phyloP scores from a whole-genome alignment of 2,888 invertebrate genomes.

The Lasioglossum malachurum region DNA sequence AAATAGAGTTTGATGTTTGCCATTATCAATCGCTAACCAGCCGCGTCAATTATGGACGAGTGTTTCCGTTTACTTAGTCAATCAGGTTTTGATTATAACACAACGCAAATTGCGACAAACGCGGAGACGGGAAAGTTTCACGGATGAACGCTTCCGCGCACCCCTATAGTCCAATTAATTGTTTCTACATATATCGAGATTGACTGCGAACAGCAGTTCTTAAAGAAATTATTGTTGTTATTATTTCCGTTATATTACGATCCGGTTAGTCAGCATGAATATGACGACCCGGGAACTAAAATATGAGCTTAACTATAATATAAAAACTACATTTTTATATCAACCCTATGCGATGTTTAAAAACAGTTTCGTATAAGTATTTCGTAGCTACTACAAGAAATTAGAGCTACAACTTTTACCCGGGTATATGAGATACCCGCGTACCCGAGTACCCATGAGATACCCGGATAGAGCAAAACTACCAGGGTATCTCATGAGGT shows the following conservation, averaged over 20 bases:
- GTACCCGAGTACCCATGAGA: too few relatives aligned
- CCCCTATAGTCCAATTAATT: background rate
- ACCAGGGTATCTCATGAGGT: too few relatives aligned
- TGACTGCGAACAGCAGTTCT: too few relatives aligned
- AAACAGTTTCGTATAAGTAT: too few relatives aligned
- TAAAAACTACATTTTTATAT: background rate
- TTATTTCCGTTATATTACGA: too few relatives aligned
- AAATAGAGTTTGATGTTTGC: constrained; percentile 5
- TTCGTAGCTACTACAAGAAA: too few relatives aligned
- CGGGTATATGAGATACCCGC: too few relatives aligned
- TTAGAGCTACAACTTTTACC: too few relatives aligned
- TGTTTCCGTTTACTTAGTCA: background rate
- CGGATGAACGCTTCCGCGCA: background rate
- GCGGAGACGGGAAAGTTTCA: background rate
- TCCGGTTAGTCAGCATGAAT: background rate
- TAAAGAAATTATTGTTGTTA: too few relatives aligned
- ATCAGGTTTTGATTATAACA: background rate
- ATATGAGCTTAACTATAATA: background rate
- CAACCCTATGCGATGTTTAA: too few relatives aligned
- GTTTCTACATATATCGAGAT: background rate
- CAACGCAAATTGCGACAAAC: background rate
- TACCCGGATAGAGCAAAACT: too few relatives aligned
- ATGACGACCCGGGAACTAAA: background rate
- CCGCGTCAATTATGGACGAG: background rate
- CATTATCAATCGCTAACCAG: background rate